Conservation (phyloP, 2,113 vertebrate species). For the Tragelaphus buxtoni region DNA sequence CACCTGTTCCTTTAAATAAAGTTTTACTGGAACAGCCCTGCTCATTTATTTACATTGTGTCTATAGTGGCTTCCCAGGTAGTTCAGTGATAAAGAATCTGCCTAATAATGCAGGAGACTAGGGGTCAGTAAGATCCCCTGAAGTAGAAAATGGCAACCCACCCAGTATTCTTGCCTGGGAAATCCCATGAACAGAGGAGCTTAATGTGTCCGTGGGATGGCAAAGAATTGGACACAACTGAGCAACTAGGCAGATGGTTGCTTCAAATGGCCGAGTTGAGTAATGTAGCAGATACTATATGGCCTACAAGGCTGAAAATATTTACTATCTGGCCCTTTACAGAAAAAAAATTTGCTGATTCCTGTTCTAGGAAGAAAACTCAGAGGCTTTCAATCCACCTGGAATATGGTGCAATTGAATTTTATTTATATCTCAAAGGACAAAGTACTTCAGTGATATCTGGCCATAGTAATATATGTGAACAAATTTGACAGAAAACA, state of each 20-base stretch:
- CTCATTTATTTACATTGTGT: neutral
- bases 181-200: neutral
- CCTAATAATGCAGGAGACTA: neutral
- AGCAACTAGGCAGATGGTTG: neutral
- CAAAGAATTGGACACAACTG: neutral
- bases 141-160: neutral
- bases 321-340: neutral
- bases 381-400: neutral
- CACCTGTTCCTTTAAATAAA: neutral
- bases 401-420: neutral
- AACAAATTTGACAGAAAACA: neutral
- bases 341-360: neutral
- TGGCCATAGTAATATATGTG: neutral
- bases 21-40: neutral
- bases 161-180: neutral
- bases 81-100: neutral
- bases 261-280: neutral
- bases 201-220: neutral
- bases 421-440: constrained; percentile 7
- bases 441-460: neutral
- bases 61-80: neutral
- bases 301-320: neutral
- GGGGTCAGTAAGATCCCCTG: neutral
- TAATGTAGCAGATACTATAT: neutral
- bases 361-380: neutral